These are phyloP conservation scores for Rhopilema esculentum DNA, from an alignment of 30 jellyfish, hydroid and myxozoan genomes.

Conservation along the genomic window DNA sequence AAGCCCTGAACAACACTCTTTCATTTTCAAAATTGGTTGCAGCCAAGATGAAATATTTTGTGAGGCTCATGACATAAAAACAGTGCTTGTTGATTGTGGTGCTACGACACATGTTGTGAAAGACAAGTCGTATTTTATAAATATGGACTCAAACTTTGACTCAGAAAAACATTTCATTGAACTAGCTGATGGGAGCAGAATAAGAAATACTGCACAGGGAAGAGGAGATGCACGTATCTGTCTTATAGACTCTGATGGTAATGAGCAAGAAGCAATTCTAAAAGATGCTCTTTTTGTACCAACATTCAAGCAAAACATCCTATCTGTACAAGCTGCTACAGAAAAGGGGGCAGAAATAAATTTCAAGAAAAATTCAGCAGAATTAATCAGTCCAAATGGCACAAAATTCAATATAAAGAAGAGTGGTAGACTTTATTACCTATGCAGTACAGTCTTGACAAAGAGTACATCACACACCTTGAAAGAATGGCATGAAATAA, in stretches of 20 bases:
- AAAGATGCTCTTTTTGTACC: slow-evolving; percentile 5
- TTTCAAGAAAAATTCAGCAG: background rate
- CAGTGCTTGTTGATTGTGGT: slow-evolving; percentile 26
- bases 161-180: slow-evolving; percentile 48
- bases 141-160: slow-evolving; percentile 29
- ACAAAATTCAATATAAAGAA: slow-evolving; percentile 36
- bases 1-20: background rate
- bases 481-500: slow-evolving; percentile 52
- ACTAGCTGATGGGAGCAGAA: slow-evolving; percentile 71
- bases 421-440: slow-evolving; percentile 42
- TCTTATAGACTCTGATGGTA: slow-evolving; percentile 21
- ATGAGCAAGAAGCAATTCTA: slow-evolving; percentile 17
- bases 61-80: background rate
- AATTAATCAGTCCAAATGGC: slow-evolving; percentile 17
- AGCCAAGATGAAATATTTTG: background rate
- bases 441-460: slow-evolving; percentile 16
- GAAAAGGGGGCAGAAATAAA: slow-evolving; percentile 7
- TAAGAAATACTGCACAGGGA: slow-evolving; percentile 28
- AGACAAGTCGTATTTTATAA: slow-evolving; percentile 14
- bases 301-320: slow-evolving; percentile 7
- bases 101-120: slow-evolving; percentile 32
- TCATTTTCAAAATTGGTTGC: background rate
- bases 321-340: background rate
- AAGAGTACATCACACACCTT: slow-evolving; percentile 7
- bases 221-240: slow-evolving; percentile 39